Base-by-base conservation (phyloP, 2,797 vertebrate genomes). In the Tadarida brasiliensis region DNA sequence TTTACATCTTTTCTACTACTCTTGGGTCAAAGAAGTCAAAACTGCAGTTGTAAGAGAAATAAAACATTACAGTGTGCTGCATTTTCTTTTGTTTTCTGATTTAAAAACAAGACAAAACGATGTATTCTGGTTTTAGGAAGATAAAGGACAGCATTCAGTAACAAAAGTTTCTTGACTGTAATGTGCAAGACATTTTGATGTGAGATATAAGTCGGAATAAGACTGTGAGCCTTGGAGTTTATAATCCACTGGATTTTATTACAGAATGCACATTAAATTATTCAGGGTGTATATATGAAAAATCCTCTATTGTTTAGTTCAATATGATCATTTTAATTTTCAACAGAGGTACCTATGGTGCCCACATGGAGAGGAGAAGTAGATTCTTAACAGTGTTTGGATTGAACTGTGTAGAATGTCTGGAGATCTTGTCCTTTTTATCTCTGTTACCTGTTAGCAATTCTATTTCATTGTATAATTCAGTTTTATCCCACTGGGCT, bases 291-390 rank as follows among this genome's bases (percentile, higher is more conserved):
- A 16, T 44, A 65, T 19, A 44, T 81, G 67, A 51, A 95, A 85
- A 71, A 33, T 71, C 11, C 17, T 85, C 22, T 71, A 1, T 80
- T 19, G 14, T 91, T 71, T 91, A 87, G 19, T 96, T 89, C 22
- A 24, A 22, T 86, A 20, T 94, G 78, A 86, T 86, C 44, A 87
- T 78, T 73, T 89, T 84, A 78, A 74, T 87, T 94, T 92, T 94
- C 57, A 96, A 12, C 19, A 86, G 39, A 71, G 19, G 17, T 93
- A 70, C 33, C 65, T 86, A 9, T 39, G 20, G 24, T 76, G 35
- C n/a, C 70, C 4, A 24, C 67, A 54, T 63, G 12, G 39, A 30
- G 26, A 92, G 28, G 39, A 92, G 28, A 90, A 80, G 11, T 73
- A 51, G 49, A 49, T 91, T 49, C 5, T 83, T 90, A 49, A 49